Evolutionary conservation across 2,888 invertebrate genomes (phyloP).

Genomic region (Orgyia antiqua): DNA sequence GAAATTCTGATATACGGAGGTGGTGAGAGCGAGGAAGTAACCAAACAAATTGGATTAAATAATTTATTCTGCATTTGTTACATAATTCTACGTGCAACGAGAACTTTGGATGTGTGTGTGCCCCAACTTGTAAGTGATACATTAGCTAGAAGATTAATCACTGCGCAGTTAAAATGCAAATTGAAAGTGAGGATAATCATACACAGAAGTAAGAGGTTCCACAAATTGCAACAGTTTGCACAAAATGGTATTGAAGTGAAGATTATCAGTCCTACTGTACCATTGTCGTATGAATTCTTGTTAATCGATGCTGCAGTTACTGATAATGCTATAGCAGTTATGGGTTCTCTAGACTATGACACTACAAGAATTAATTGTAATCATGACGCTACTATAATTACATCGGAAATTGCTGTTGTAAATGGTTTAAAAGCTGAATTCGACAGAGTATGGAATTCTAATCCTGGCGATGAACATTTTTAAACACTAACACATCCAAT

Average conservation of each 20-base stretch:
- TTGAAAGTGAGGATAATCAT: constrained; percentile 41
- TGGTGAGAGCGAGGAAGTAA: too few relatives aligned
- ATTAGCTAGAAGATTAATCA: too few relatives aligned
- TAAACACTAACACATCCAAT: too few relatives aligned
- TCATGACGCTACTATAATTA: constrained; percentile 43
- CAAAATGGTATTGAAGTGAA: constrained; percentile 45
- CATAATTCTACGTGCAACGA: too few relatives aligned
- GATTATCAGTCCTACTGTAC: constrained; percentile 33
- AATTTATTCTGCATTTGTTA: too few relatives aligned
- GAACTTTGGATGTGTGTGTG: too few relatives aligned
- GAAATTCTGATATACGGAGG: too few relatives aligned
- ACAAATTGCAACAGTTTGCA: constrained; percentile 31
- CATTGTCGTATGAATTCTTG: constrained; percentile 50
- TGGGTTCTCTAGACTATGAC: constrained; percentile 50
- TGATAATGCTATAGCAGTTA: constrained; percentile 40
- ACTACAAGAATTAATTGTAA: constrained; percentile 37
- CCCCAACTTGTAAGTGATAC: too few relatives aligned
- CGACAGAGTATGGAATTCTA: constrained; percentile 45
- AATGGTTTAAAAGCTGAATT: constrained; percentile 44
- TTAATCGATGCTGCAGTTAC: constrained; percentile 39
- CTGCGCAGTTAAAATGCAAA: constrained; percentile 33
- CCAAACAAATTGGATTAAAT: too few relatives aligned
- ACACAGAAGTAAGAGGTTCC: constrained; percentile 35
- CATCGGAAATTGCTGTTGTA: constrained; percentile 39
- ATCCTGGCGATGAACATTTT: constrained; percentile 4